A percentile compares a stretch with the other conserved stretches of the same genome.
Conservation (phyloP, 2,888 invertebrate genomes). For the Melanargia galathea region DNA sequence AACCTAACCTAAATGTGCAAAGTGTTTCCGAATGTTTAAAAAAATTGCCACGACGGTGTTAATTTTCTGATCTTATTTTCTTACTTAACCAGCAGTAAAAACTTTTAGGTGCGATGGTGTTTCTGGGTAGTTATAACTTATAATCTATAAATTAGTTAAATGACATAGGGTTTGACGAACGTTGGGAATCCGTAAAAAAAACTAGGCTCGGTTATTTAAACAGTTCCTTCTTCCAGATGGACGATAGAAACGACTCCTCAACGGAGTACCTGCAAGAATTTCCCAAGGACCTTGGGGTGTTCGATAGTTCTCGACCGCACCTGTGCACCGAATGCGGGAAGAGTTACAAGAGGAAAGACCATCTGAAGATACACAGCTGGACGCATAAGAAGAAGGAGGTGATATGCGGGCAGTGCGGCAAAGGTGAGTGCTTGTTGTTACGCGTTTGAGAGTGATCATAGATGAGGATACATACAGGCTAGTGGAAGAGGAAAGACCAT, state of each 20-base stretch:
- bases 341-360: conserved; percentile 90
- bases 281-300: conserved; percentile 58
- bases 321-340: conserved; percentile 88
- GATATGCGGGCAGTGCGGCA: conserved; percentile 87
- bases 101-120: too few relatives aligned
- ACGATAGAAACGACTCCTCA: conserved; percentile 34
- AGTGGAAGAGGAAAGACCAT: conserved; percentile 91
- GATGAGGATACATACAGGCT: too few relatives aligned
- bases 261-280: conserved; percentile 21
- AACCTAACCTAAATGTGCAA: too few relatives aligned
- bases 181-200: not conserved
- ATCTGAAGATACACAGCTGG: conserved; percentile 89
- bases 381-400: conserved; percentile 91
- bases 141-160: too few relatives aligned
- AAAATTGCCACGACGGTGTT: too few relatives aligned
- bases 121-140: too few relatives aligned
- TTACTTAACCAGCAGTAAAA: too few relatives aligned
- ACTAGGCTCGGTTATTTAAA: not conserved
- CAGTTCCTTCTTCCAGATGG: conserved; percentile 21
- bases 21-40: too few relatives aligned
- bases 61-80: too few relatives aligned
- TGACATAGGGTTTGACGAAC: too few relatives aligned
- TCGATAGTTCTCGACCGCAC: conserved; percentile 85
- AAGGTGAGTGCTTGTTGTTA: conserved; percentile 63
- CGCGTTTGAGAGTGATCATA: not conserved